Evolutionary conservation across 2,113 vertebrate species (phyloP), one percentile per base, ranked within the genome.

Genomic region (Takifugu bimaculatus): DNA sequence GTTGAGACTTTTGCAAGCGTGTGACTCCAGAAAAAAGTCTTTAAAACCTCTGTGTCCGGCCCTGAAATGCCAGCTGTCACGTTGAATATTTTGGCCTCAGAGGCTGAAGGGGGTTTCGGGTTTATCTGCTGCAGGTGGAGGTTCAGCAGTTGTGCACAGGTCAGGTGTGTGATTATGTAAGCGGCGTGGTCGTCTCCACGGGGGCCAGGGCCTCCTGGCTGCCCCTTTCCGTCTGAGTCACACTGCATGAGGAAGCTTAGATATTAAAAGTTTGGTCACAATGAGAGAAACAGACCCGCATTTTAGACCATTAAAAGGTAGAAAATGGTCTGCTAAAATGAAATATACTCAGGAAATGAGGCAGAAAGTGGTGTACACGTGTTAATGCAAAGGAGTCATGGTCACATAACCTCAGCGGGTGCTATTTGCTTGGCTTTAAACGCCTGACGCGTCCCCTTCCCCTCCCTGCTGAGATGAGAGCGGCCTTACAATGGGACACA

Each of bases 11-110:
- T 39, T 39, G 9, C 2, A 11, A 39, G 35, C 2, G 47, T 43
- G 48, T 1, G 15, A 65, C 44, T 60, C 28, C 14, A 3, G 50
- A 60, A 65, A 54, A 51, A 59, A 5, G 0, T 4, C 4, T n/a
- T 39, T 26, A 56, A 49, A 0, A 29, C 14, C 9, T 39, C 6
- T 39, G 6, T 39, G 35, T 39, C 35, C 6, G 35, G 35, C 35
- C 35, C 9, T 11, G 35, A 85, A 79, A 85, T 53, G 75, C 62
- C 80, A 79, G 53, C 49, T 45, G 80, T 77, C 77, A 63, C 56
- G 60, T 62, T 71, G 20, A 45, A 55, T 80, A 13, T 2, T 62
- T 49, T 29, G 6, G 28, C 43, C 45, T 52, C 2, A n/a, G 15
- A 49, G 47, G 35, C 55, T 43, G 54, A 26, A 48, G 3, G 7